Base-by-base conservation (phyloP, 2,797 vertebrate genomes). In the Pogoniulus pusillus region DNA sequence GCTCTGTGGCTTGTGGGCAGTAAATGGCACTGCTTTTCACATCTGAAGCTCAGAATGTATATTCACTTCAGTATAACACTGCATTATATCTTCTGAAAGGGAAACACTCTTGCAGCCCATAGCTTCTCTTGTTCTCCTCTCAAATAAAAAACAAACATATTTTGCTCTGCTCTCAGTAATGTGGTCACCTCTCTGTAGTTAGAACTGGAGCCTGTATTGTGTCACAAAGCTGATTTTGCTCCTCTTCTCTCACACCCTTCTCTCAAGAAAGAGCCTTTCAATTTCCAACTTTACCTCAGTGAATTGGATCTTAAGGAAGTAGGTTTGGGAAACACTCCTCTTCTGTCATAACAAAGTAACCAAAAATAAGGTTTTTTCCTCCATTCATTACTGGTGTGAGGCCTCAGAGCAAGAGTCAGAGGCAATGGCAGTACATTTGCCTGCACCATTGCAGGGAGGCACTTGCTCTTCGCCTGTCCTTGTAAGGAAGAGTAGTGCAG, bases 11-110 rank as follows among this genome's bases (percentile, higher is more conserved):
- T 94, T 74, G 30, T 82, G 49, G 71, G 51, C 71, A 87, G 76
- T 80, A 88, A 81, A 86, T 49, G 65, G 75, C 65, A 90, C 73
- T 87, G 45, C 71, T 93, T 93, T 94, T 75, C 62, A 70, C 34
- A 32, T 77, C 60, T 81, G 87, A 93, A 49, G 89, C 4, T 7
- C 24, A 3, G 72, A 80, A 89, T 41, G 85, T 93, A 68, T 68
- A 91, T 65, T 87, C 53, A 60, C 60, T 82, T 78, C 82, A 79
- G 39, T 80, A 89, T 81, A 92, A 91, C 81, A 87, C n/a, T 71
- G 59, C 30, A 9, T 65, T 72, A 27, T 59, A 45, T 60, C 75
- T 77, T 73, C 70, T 78, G 70, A 85, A 92, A 82, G 29, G 59
- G 34, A 92, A 87, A 65, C 17, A 80, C 7, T 79, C n/a, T 41